Evolutionary conservation across 2,113 vertebrate species (phyloP).

Genomic region (Poicephalus meyeri): DNA sequence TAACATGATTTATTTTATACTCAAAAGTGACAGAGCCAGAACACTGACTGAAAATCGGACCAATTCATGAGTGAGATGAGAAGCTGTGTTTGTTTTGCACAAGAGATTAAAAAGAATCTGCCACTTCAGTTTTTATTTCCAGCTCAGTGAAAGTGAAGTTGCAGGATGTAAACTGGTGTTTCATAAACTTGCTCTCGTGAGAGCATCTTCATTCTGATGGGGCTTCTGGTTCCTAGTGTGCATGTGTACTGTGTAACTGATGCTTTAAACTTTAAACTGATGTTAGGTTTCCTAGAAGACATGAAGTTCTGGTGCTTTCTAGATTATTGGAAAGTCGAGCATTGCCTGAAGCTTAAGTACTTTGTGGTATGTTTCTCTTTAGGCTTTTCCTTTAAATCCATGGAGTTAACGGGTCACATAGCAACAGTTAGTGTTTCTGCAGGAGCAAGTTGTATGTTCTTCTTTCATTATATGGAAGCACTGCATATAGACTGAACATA

Average conservation of each 20-base stretch:
- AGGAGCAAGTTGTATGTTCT: conserved; percentile 10
- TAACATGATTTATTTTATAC: not conserved
- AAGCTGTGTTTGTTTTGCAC: not conserved
- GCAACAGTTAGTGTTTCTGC: conserved; percentile 41
- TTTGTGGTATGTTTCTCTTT: conserved; percentile 53
- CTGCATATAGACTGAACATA: conserved; percentile 3
- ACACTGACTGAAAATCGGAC: not conserved
- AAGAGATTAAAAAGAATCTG: not conserved
- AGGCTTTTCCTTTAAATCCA: conserved; percentile 40
- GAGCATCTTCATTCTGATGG: not conserved
- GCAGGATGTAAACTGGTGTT: not conserved
- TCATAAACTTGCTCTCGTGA: not conserved
- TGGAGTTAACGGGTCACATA: conserved; percentile 26
- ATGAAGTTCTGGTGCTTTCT: not conserved
- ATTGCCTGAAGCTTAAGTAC: conserved; percentile 21
- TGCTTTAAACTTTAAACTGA: not conserved
- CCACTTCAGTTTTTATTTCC: not conserved
- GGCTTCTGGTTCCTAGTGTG: not conserved
- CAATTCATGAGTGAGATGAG: not conserved
- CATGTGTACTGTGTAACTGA: not conserved
- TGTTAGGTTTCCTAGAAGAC: not conserved
- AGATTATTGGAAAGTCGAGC: not conserved
- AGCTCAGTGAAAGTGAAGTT: not conserved
- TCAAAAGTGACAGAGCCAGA: not conserved
- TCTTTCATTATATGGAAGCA: conserved; percentile 17